Percentiles rank a stretch among this genome's conserved stretches.
Evolutionary conservation across 2,797 vertebrate species (phyloP).

Genomic region (Chrysocyon brachyurus): DNA sequence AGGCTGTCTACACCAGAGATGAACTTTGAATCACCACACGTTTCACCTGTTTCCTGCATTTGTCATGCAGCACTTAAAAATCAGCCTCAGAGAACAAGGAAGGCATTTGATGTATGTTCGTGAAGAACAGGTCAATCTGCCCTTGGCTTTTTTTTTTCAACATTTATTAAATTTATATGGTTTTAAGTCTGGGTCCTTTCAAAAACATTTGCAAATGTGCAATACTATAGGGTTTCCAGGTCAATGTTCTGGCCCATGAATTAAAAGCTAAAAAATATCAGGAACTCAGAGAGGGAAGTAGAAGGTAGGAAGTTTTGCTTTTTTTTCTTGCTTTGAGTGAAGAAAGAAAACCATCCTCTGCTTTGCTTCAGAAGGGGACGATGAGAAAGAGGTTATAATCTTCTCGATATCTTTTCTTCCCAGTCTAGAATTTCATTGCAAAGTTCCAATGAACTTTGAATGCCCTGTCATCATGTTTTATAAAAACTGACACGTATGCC

Average conservation of each 20-base stretch:
- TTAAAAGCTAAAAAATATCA: slow-evolving; percentile 12
- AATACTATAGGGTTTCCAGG: neutral
- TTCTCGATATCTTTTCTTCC: neutral
- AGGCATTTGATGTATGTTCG: neutral
- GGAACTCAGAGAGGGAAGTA: neutral
- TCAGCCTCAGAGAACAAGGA: slow-evolving; percentile 61
- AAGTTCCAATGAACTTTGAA: neutral
- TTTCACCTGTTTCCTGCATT: slow-evolving; percentile 61
- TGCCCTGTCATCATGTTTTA: neutral
- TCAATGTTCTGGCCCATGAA: neutral
- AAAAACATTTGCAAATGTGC: slow-evolving; percentile 64
- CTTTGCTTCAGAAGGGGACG: neutral
- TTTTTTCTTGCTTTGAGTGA: slow-evolving; percentile 36
- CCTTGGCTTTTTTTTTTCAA: slow-evolving; percentile 42
- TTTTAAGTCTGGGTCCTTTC: slow-evolving; percentile 56
- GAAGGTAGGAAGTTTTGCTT: slow-evolving; percentile 33
- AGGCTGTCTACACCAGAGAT: neutral
- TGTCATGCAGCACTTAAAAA: slow-evolving; percentile 26
- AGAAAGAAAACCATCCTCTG: neutral
- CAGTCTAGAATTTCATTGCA: neutral
- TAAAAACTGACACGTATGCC: neutral
- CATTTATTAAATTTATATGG: slow-evolving; percentile 64
- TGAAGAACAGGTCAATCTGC: slow-evolving; percentile 48
- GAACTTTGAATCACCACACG: neutral
- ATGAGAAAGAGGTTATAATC: neutral